phyloP scores from a whole-genome alignment of 2,797 vertebrate genomes.

The Eulemur coronatus region DNA sequence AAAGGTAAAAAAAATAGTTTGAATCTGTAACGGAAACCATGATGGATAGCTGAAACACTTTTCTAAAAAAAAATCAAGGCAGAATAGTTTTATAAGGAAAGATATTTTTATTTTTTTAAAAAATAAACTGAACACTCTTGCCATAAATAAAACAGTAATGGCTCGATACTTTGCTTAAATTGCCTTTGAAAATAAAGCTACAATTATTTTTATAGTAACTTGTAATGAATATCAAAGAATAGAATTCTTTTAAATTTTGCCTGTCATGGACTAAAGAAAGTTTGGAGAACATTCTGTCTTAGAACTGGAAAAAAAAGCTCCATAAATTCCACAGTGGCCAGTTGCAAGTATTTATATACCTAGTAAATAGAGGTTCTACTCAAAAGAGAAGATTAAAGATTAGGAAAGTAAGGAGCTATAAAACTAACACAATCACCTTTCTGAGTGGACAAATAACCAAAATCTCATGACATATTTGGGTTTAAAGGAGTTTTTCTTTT shows the following conservation, averaged over 20 bases:
- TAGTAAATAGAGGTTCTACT: neutral
- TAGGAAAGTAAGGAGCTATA: neutral
- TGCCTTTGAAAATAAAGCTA: constrained; percentile 23
- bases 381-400: constrained; percentile 6
- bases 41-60: neutral
- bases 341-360: neutral
- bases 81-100: constrained; percentile 16
- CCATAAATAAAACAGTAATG: constrained; percentile 21
- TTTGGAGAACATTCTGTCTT: neutral
- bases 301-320: neutral
- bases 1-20: neutral
- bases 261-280: neutral
- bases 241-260: constrained; percentile 27
- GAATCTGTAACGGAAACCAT: neutral
- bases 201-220: constrained; percentile 33
- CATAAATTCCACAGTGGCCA: neutral
- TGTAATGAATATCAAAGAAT: constrained; percentile 1
- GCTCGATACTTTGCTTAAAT: neutral
- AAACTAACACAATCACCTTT: neutral
- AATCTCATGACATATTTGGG: neutral
- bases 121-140: neutral
- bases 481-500: neutral
- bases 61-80: constrained; percentile 1
- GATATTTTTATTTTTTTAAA: constrained; percentile 1
- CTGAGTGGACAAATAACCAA: neutral